These are phyloP conservation scores for Leptopilina syphax DNA, from an alignment of 2,888 invertebrate genomes.

Conservation along the genomic window DNA sequence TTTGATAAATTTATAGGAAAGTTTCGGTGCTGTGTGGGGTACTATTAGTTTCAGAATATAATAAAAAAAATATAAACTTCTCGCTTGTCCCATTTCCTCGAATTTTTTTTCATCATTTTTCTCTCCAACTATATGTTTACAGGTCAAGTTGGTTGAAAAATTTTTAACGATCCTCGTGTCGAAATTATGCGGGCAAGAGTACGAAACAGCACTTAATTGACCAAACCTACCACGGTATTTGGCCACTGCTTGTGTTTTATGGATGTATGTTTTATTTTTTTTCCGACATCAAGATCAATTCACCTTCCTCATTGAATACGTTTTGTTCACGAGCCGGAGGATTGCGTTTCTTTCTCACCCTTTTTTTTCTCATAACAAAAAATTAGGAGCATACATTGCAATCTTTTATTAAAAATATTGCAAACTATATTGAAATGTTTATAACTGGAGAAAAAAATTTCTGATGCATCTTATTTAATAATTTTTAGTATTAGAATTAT, in stretches of 20 bases:
- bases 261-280: conserved; percentile 12
- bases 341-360: not conserved
- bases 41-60: too few relatives aligned
- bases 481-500: too few relatives aligned
- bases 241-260: conserved; percentile 11
- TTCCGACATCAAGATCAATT: conserved; percentile 12
- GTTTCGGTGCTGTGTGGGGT: too few relatives aligned
- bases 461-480: too few relatives aligned
- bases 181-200: conserved; percentile 25
- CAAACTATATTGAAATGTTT: too few relatives aligned
- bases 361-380: not conserved
- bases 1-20: too few relatives aligned
- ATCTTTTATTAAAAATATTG: too few relatives aligned
- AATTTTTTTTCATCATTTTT: not conserved
- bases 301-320: not conserved
- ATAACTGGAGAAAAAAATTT: too few relatives aligned
- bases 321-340: not conserved
- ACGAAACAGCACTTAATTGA: conserved; percentile 31
- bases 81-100: too few relatives aligned
- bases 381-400: too few relatives aligned
- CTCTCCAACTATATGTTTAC: conserved; percentile 34
- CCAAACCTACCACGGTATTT: conserved; percentile 5
- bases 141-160: conserved; percentile 45
- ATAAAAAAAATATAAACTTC: too few relatives aligned
- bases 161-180: conserved; percentile 25